These are phyloP conservation scores for Paraescarpia echinospica DNA, from an alignment of 1,140 invertebrate genomes.

Conservation along the genomic window DNA sequence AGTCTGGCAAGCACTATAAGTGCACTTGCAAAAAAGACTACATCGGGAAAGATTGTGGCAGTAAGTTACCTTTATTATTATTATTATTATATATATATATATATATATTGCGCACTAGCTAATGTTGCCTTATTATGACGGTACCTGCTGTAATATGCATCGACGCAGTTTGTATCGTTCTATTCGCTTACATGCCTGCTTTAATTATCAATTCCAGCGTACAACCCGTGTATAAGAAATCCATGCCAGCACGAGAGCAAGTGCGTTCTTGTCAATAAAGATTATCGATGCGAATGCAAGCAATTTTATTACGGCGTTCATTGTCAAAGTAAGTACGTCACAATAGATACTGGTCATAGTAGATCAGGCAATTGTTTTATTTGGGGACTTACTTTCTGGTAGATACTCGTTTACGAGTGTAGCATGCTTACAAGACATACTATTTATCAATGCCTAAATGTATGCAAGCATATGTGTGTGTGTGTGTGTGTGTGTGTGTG, in stretches of 20 bases:
- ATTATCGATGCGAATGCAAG: neutral
- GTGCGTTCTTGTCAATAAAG: neutral
- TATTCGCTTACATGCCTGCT: neutral
- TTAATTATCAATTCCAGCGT: neutral
- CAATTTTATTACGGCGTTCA: neutral
- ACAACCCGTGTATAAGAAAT: neutral
- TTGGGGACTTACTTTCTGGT: too few relatives aligned
- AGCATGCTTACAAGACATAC: neutral
- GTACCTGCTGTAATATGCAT: neutral
- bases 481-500: too few relatives aligned
- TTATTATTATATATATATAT: too few relatives aligned
- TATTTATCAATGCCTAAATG: neutral
- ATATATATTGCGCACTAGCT: too few relatives aligned
- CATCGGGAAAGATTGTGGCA: neutral
- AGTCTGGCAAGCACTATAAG: neutral
- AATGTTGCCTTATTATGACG: neutral
- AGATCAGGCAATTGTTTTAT: too few relatives aligned
- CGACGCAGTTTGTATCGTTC: neutral
- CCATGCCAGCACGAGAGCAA: neutral
- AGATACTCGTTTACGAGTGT: neutral
- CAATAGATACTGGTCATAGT: too few relatives aligned
- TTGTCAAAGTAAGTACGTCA: neutral
- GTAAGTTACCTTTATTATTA: neutral
- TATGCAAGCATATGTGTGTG: neutral
- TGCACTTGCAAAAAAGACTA: neutral